Evolutionary conservation across 2,888 invertebrate species (phyloP), one percentile per base, ranked within the genome.

Genomic region (Cephus sareptanus): DNA sequence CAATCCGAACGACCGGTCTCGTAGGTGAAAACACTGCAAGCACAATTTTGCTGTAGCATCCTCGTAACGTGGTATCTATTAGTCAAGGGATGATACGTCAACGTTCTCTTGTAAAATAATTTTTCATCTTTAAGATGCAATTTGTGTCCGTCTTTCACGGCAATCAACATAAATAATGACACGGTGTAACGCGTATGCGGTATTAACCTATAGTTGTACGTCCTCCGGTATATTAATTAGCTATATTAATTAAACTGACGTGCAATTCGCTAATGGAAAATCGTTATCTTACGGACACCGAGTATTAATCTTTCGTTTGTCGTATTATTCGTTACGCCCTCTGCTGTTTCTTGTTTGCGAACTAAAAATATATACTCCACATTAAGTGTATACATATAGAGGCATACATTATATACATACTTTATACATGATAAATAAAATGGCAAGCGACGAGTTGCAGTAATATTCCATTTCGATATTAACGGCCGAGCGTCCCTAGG

Each of bases 111-210:
- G 76, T 71, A 76, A 75, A 71, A 79, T 80, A 56, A 71, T 80
- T 75, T 68, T 80, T 76, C 78, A 80, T 80, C 76, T 9, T 74
- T 74, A 74, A 74, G 37, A 30, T 37, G 74, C 74, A 37, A 37
- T 74, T 74, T 74, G 74, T 74, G 37, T n/a, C 74, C 74, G 34
- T 74, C 74, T 56, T 68, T 68, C 37, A 15, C 37, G 76, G 80
- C 73, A 78, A 80, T 80, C 77, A 80, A 78, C 76, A 77, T 80
- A 80, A 80, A 80, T 80, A 75, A 80, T 80, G 75, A 74, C 35
- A 73, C 74, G 73, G 76, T 75, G 69, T 76, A 76, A 78, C 68
- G 75, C 75, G 77, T 69, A 31, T 6, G 23, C 56, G 56, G 56
- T 23, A 56, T 56, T 56, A 56, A 23, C 9, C 56, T 23, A 23